These are phyloP conservation scores for Acromyrmex charruanus DNA, from an alignment of 1,140 invertebrate genomes.

Conservation along the genomic window DNA sequence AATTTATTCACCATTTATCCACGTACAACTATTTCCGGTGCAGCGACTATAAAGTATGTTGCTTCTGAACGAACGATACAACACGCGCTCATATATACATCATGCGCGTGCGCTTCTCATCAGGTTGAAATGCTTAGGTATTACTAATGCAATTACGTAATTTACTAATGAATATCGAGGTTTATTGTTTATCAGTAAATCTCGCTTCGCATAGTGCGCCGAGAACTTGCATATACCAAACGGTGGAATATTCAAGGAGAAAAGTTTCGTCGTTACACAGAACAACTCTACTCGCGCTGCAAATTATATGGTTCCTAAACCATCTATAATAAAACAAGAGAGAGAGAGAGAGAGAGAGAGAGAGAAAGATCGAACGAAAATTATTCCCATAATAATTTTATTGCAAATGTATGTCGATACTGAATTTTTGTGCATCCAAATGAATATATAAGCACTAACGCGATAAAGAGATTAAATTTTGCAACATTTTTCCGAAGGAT, in stretches of 20 bases:
- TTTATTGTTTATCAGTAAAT: constrained; percentile 71
- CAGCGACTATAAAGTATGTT: constrained; percentile 83
- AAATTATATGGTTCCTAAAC: constrained; percentile 55
- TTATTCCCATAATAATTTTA: constrained; percentile 61
- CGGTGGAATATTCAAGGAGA: constrained; percentile 57
- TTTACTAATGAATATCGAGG: constrained; percentile 75
- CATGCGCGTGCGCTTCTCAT: constrained; percentile 45
- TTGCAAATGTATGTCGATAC: not conserved
- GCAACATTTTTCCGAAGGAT: not conserved
- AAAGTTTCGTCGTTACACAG: constrained; percentile 53
- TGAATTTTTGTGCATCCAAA: not conserved
- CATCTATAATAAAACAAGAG: constrained; percentile 31
- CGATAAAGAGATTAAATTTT: not conserved
- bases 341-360: too few species aligned
- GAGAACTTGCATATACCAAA: constrained; percentile 43
- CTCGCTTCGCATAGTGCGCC: constrained; percentile 9
- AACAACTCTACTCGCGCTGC: constrained; percentile 12
- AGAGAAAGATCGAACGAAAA: constrained; percentile 29
- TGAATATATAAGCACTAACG: not conserved
- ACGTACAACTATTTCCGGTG: constrained; percentile 74
- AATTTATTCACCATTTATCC: constrained; percentile 82
- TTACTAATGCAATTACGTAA: constrained; percentile 64
- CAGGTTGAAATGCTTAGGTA: constrained; percentile 36
- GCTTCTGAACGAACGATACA: constrained; percentile 80
- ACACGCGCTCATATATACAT: constrained; percentile 14